Conservation (phyloP, 2,797 vertebrate genomes). For the Peromyscus attwateri region DNA sequence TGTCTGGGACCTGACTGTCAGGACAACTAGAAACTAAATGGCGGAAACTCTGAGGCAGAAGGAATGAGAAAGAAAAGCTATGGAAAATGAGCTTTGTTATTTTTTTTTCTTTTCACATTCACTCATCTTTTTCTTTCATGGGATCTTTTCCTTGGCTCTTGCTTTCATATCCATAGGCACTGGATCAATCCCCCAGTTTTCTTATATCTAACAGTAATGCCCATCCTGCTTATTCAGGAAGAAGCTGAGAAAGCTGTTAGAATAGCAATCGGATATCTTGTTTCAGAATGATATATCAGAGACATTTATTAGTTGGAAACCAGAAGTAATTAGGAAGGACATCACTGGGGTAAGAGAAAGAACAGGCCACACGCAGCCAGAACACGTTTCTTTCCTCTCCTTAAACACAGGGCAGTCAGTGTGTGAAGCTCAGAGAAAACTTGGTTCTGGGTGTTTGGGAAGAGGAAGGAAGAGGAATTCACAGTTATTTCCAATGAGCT, state of each 20-base stretch:
- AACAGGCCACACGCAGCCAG: not conserved
- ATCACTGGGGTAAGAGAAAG: not conserved
- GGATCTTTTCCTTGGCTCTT: not conserved
- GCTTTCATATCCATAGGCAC: not conserved
- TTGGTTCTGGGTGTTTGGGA: not conserved
- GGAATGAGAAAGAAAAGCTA: not conserved
- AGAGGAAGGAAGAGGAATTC: not conserved
- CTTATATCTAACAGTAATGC: not conserved
- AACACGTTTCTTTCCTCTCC: not conserved
- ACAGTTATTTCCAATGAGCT: conserved; percentile 2
- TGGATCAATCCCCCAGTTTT: not conserved
- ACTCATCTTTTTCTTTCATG: not conserved
- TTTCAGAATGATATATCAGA: not conserved
- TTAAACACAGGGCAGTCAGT: not conserved
- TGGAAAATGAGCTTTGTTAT: not conserved
- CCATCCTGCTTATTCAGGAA: not conserved
- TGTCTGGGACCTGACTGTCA: not conserved
- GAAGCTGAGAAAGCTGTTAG: not conserved
- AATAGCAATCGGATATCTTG: conserved; percentile 7
- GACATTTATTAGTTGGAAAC: conserved; percentile 7
- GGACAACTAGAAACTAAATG: not conserved
- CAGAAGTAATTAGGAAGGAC: not conserved
- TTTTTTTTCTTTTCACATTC: not conserved
- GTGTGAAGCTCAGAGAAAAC: conserved; percentile 31
- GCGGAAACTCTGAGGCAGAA: not conserved